Evolutionary conservation across 2,888 invertebrate species (phyloP), one percentile per base, ranked within the genome.

Genomic region (Lasioglossum lativentre): DNA sequence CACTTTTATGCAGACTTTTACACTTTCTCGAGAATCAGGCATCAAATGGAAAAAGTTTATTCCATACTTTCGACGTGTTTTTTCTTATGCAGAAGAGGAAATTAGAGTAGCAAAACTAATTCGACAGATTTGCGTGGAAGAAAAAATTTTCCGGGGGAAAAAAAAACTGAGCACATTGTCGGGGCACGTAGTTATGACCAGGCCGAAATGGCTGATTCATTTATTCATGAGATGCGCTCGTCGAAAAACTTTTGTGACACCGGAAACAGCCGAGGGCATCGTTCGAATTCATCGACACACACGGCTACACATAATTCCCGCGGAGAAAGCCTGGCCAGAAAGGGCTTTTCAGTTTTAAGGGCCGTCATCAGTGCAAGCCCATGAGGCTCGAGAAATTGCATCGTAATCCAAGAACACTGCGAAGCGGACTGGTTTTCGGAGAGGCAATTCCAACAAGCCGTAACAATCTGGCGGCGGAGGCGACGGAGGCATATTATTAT

Each of bases 401-500:
- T 92, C 90, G 91, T 93, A 93, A 92, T 91, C 90, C 89, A 89
- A 89, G 86, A 88, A 89, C 86, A 87, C 87, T 88, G 90, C 86
- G 87, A 82, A 77, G 76, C 80, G 78, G 34, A 78, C 88, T 83
- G 83, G 79, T 90, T 91, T 89, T 88, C 90, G 87, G 86, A 86
- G 86, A 90, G 90, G 91, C 92, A 92, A 92, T 93, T 93, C 86
- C 86, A 84, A 86, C 84, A 87, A 87, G 89, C 87, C 88, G 89
- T 92, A 92, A 93, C 90, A 90, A 89, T 90, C 91, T 84, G 80
- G 77, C 82, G 78, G 81, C 75, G 70, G 75, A 34, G 34, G 34
- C 34, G 34, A 34, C 77, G 75, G 68, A 77, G 86, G 90, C 89
- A 92, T 93, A 93, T 93, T 94, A 93, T 92, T 93, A 93, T 92